phyloP scores from a whole-genome alignment of 2,888 invertebrate genomes.

The Caenorhabditis afra region DNA sequence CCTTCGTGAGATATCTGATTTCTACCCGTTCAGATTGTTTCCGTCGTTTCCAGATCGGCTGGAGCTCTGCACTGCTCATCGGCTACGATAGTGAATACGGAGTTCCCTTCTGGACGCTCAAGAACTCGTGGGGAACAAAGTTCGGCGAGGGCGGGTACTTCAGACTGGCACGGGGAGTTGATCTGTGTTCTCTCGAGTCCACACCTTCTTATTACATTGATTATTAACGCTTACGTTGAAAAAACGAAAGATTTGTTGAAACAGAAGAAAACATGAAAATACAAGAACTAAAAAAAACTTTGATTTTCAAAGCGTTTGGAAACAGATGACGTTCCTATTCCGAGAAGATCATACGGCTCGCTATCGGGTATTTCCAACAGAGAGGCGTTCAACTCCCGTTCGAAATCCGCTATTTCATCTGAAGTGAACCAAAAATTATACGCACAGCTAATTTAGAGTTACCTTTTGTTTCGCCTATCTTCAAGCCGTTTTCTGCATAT shows the following conservation, averaged over 20 bases:
- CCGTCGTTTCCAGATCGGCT: conserved; percentile 54
- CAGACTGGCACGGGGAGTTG: background rate
- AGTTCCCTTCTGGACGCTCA: conserved; percentile 67
- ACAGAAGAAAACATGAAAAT: too few species aligned
- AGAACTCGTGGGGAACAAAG: conserved; percentile 69
- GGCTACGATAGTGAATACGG: conserved; percentile 69
- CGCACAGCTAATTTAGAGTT: too few species aligned
- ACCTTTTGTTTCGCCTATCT: too few species aligned
- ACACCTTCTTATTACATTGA: background rate
- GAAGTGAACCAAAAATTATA: too few species aligned
- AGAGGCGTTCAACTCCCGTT: background rate
- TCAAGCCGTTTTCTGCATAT: too few species aligned
- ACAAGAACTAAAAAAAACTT: background rate
- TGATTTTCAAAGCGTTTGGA: background rate
- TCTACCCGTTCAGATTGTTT: background rate
- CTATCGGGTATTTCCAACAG: too few species aligned
- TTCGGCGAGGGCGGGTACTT: conserved; percentile 69
- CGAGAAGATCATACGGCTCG: conserved; percentile 12
- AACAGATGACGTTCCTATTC: background rate
- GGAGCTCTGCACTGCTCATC: conserved; percentile 70
- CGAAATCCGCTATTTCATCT: background rate
- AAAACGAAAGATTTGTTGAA: background rate
- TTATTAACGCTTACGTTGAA: too few species aligned
- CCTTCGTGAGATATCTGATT: background rate
- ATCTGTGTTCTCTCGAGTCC: conserved; percentile 10